Base-by-base conservation (phyloP, 2,797 vertebrate species). In the Tamandua tetradactyla region DNA sequence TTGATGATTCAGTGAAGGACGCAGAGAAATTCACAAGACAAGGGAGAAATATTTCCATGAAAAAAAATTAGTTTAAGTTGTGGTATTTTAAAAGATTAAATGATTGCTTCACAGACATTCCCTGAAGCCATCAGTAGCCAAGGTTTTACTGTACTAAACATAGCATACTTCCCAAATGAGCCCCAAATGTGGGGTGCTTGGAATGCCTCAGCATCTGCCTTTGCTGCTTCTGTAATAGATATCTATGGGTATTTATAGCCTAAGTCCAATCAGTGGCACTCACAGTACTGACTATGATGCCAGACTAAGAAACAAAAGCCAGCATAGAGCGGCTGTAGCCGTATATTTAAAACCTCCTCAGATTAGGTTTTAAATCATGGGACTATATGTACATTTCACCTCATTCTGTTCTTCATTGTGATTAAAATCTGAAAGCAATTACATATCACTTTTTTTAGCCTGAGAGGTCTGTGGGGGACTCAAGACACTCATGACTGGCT, bases 71-170 rank as follows among this genome's bases (percentile, higher is more conserved):
- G 49, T 69, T 88, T 47, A 82, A 76, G 75, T 66, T 68, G 20
- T 68, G 27, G 84, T 68, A 81, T 27, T 55, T 57, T n/a, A 72
- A 93, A 87, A 94, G 42, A 40, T 55, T 80, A 86, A 79, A 25
- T 0, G 22, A 68, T 95, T 89, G 64, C 78, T 81, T 32, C 35
- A 72, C 27, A 42, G 75, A 93, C 89, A 92, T 44, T 96, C 88
- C 83, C 30, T 59, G 55, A 91, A 88, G 71, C 47, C 61, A 52
- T 47, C 66, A 71, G 35, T 12, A 75, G n/a, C 59, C 47, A 69
- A 52, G 76, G 92, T 92, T 84, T 96, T 69, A 92, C 64, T 76
- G 83, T 80, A 75, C 72, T 61, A n/a, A 93, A 72, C 57, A 66
- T 0, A 68, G 57, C 9, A 62, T 9, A 62, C 64, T 66, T 74